Conservation (phyloP, 2,797 vertebrate species). For the Rallus crepitans region DNA sequence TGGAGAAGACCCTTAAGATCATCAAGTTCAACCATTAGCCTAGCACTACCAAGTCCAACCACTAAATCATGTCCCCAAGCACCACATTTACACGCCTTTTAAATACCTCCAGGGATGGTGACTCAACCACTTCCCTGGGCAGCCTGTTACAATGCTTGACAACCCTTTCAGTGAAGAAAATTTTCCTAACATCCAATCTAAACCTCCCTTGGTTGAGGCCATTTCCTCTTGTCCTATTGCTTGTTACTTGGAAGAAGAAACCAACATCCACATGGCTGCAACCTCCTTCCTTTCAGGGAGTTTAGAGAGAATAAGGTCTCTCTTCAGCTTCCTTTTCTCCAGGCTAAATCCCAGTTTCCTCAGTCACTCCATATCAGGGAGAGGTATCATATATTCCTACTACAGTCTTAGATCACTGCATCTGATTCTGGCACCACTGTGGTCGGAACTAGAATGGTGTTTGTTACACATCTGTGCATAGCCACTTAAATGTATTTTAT, state of each 20-base stretch:
- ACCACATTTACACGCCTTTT: not conserved
- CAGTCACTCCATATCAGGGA: not conserved
- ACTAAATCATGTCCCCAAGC: not conserved
- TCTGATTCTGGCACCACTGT: not conserved
- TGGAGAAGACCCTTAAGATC: not conserved
- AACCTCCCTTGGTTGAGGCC: not conserved
- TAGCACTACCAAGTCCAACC: not conserved
- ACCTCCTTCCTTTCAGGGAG: not conserved
- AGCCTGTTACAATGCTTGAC: not conserved
- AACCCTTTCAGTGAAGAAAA: not conserved
- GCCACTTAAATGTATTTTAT: not conserved
- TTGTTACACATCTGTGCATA: not conserved
- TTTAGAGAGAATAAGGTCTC: not conserved
- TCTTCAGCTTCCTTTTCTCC: not conserved
- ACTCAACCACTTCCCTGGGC: not conserved
- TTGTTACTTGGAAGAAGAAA: not conserved
- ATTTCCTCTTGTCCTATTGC: fast-evolving
- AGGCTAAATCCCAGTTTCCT: not conserved
- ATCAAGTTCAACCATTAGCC: not conserved
- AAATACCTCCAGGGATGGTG: not conserved
- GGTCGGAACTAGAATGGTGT: not conserved
- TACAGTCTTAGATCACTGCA: not conserved
- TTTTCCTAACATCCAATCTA: not conserved
- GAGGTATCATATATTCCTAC: not conserved
- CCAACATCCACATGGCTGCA: not conserved